phyloP scores from a whole-genome alignment of 2,888 invertebrate genomes.

The Atethmia centrago region DNA sequence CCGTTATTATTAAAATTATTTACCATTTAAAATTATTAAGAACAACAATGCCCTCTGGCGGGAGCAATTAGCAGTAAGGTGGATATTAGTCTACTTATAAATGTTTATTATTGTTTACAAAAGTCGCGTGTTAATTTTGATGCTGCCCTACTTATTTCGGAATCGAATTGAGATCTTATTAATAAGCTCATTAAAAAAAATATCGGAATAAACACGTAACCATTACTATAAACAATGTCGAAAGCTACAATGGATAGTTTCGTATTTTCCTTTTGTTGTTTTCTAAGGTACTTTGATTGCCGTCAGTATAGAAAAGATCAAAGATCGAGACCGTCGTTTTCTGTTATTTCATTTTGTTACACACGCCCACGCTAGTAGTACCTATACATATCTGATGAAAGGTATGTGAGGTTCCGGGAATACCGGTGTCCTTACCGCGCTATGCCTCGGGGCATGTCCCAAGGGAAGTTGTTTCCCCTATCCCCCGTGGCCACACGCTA shows the following conservation, averaged over 20 bases:
- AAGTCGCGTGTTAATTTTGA: conserved; percentile 10
- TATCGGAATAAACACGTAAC: not conserved
- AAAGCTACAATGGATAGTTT: not conserved
- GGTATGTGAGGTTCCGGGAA: not conserved
- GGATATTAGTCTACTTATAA: too few relatives aligned
- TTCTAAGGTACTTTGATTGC: not conserved
- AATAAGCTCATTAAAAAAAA: not conserved
- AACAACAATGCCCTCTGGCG: too few relatives aligned
- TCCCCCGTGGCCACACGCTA: not conserved
- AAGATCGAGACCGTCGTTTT: not conserved
- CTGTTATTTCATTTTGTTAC: not conserved
- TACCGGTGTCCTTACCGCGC: not conserved
- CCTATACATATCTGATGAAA: too few relatives aligned
- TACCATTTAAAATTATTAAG: too few relatives aligned
- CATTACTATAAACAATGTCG: not conserved
- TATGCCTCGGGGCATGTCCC: not conserved
- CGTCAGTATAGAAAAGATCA: not conserved
- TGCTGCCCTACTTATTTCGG: conserved; percentile 1
- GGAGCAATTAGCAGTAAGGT: too few relatives aligned
- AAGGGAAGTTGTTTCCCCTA: not conserved
- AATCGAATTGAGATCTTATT: conserved; percentile 7
- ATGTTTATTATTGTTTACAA: conserved; percentile 11
- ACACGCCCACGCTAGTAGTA: too few relatives aligned
- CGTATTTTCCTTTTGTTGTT: not conserved
- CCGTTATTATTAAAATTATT: too few relatives aligned